These are phyloP conservation scores for Nemoura dubitans DNA, from an alignment of 2,888 invertebrate genomes.

Conservation along the genomic window DNA sequence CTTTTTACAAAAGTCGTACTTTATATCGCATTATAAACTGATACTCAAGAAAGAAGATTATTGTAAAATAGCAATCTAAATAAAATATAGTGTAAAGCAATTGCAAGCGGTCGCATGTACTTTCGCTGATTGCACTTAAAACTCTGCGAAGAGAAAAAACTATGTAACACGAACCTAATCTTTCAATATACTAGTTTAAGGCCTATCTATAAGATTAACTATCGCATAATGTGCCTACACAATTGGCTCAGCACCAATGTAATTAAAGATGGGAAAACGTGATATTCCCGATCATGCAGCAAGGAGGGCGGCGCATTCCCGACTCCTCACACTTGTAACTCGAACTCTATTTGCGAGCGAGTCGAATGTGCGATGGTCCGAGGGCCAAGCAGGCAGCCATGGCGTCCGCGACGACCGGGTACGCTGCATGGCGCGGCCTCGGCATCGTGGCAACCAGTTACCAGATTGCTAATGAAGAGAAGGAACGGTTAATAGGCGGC, in stretches of 20 bases:
- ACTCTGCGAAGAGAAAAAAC: not conserved
- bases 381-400: not conserved
- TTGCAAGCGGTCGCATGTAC: not conserved
- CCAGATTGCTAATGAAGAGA: constrained; percentile 37
- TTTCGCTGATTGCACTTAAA: not conserved
- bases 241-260: not conserved
- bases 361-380: not conserved
- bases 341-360: not conserved
- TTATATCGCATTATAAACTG: not conserved
- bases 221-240: not conserved
- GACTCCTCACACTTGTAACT: not conserved
- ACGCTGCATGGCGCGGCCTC: not conserved
- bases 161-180: not conserved
- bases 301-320: not conserved
- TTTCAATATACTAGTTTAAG: not conserved
- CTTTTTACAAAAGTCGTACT: not conserved
- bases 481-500: constrained; percentile 29
- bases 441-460: not conserved
- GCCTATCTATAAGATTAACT: not conserved
- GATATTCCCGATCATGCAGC: not conserved
- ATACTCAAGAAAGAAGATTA: not conserved
- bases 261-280: constrained; percentile 8
- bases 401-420: not conserved
- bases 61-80: not conserved
- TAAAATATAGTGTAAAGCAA: not conserved